These are phyloP conservation scores for Mesopsocus fuscifrons DNA, from an alignment of 2,888 invertebrate genomes.

Conservation along the genomic window DNA sequence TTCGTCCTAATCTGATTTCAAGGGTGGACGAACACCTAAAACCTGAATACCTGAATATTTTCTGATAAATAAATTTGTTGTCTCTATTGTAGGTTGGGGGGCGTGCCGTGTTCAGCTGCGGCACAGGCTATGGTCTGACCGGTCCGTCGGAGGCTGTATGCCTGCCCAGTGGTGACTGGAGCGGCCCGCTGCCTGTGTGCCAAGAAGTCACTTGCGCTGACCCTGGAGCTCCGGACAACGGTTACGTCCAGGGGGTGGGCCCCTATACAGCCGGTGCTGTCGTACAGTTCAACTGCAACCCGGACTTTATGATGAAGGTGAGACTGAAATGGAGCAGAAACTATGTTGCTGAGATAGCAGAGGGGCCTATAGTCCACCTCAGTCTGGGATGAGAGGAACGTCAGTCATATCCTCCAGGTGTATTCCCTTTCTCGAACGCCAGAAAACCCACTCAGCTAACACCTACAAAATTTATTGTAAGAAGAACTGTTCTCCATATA, in stretches of 20 bases:
- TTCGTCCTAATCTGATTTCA: too few species aligned
- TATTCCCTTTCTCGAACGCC: too few species aligned
- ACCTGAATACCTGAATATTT: too few species aligned
- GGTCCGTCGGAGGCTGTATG: conserved; percentile 59
- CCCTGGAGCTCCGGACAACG: conserved; percentile 53
- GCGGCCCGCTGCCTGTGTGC: conserved; percentile 53
- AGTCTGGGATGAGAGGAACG: too few species aligned
- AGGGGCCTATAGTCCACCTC: too few species aligned
- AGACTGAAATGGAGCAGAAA: too few species aligned
- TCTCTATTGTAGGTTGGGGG: conserved; percentile 38
- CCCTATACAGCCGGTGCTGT: conserved; percentile 70
- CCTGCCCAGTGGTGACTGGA: conserved; percentile 61
- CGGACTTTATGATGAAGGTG: conserved; percentile 64
- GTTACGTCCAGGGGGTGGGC: conserved; percentile 57
- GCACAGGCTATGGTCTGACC: conserved; percentile 53
- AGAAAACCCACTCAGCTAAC: too few species aligned
- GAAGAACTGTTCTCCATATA: too few species aligned
- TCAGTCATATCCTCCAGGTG: too few species aligned
- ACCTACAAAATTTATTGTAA: too few species aligned
- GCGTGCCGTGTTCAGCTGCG: conserved; percentile 59
- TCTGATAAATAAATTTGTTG: not conserved
- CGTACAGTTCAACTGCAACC: conserved; percentile 72
- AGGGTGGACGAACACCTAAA: too few species aligned
- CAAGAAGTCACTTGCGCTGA: conserved; percentile 64
- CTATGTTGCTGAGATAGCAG: too few species aligned